Base-by-base conservation (phyloP, 2,888 invertebrate genomes). In the Zygaena filipendulae region DNA sequence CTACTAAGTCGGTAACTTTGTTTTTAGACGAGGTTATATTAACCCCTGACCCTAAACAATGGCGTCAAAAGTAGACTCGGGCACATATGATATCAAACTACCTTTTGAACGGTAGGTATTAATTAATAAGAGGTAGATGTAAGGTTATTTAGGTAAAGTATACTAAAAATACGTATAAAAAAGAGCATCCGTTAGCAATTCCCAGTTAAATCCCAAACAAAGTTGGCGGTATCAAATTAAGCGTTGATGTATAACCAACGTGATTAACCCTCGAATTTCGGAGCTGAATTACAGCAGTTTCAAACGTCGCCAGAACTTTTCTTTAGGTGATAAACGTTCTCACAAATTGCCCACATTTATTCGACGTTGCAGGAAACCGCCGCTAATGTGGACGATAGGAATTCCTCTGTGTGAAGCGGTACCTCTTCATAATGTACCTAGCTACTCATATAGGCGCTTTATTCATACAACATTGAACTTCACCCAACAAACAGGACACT, bases 311-410 rank as follows among this genome's bases (percentile, higher is more conserved):
- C 61, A 55, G 64, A 70, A 72, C 71, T 70, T 74, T 75, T 74
- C 70, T 72, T 70, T 70, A 62, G 61, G 71, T 72, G 72, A 74
- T 72, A 70, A 71, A 72, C 70, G 71, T 49, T 62, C 61, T 64
- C 68, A 56, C 69, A 74, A 72, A 74, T 74, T 70, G 63, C 70
- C 57, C 58, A 59, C 72, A 72, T 71, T 74, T 71, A 68, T 70
- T 60, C 54, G 55, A 53, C 53, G 57, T 59, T 51, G 55, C 51
- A 57, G 64, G 53, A 57, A 69, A 58, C 61, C 59, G 52, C 55
- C 45, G 52, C 59, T 70, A 70, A 71, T 71, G 62, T 60, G 55
- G 43, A 54, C 49, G 51, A 40, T 46, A 49, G 51, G 52, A 56
- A 62, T 60, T 55, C 53, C 51, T 53, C 56, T 61, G n/a, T n/a